Percentiles rank a stretch among this genome's conserved stretches.
phyloP scores from a whole-genome alignment of 1,140 invertebrate species.

The Heliconius congener region DNA sequence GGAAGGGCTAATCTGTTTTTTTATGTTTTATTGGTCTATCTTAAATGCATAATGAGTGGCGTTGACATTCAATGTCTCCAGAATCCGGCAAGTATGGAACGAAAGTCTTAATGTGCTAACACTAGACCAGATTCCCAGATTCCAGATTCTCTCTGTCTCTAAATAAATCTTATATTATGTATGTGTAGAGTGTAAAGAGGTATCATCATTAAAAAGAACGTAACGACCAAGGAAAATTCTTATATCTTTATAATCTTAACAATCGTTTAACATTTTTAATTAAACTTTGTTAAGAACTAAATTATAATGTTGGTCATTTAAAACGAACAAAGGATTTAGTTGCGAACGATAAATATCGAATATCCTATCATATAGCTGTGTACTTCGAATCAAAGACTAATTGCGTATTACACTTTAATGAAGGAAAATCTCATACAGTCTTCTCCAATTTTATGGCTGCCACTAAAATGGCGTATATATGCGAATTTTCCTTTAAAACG shows the following conservation, averaged over 20 bases:
- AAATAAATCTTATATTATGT: no score
- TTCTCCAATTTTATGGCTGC: conserved; percentile 49
- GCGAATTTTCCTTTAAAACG: conserved; percentile 48
- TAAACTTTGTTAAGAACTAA: not conserved
- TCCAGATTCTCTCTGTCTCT: no score
- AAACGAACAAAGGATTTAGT: not conserved
- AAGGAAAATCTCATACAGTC: conserved; percentile 48
- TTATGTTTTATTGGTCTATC: no score
- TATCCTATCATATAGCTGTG: conserved; percentile 29
- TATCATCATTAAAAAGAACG: not conserved
- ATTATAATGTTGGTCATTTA: not conserved
- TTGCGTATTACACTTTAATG: conserved; percentile 52
- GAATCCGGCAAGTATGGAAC: no score
- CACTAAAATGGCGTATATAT: conserved; percentile 53
- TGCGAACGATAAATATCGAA: conserved; percentile 27
- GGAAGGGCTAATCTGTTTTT: no score
- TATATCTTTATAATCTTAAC: not conserved
- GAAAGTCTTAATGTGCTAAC: no score
- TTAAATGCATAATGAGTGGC: no score
- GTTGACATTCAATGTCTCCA: no score
- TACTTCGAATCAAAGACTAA: conserved; percentile 45
- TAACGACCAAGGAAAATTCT: not conserved
- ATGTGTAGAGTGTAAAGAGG: no score
- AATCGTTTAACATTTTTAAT: not conserved
- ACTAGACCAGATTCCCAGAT: no score